Conservation (phyloP, 2,888 invertebrate genomes). For the Rhopalosiphum nymphaeae region DNA sequence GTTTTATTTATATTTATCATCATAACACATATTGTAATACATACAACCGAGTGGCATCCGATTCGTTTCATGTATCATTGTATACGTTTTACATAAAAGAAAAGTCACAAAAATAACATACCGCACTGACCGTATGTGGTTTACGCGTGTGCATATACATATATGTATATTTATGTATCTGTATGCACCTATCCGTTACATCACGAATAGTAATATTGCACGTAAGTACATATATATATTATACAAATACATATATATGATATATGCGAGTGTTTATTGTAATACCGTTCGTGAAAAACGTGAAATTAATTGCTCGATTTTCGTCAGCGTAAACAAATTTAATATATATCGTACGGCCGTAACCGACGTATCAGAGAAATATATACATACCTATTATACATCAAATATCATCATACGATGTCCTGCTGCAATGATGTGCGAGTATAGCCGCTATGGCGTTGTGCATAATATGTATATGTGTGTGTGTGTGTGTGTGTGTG, state of each 20-base stretch:
- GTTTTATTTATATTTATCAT: slow-evolving; percentile 31
- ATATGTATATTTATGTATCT: background rate
- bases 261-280: background rate
- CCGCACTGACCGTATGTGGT: background rate
- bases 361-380: background rate
- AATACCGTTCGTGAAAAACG: slow-evolving; percentile 13
- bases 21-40: slow-evolving; percentile 6
- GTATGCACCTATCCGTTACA: background rate
- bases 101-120: slow-evolving; percentile 1
- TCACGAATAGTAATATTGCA: background rate
- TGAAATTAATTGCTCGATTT: slow-evolving; percentile 32
- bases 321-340: background rate
- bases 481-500: too few relatives aligned
- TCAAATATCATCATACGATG: background rate
- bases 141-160: background rate
- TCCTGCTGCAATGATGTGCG: background rate
- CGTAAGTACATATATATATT: too few relatives aligned
- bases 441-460: background rate
- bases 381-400: background rate
- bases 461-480: background rate
- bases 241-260: background rate
- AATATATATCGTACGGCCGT: background rate
- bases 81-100: slow-evolving; percentile 16
- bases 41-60: slow-evolving; percentile 38
- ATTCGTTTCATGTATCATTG: slow-evolving; percentile 48